Percentiles rank a stretch among this genome's conserved stretches.
Conservation (phyloP, 1,140 invertebrate species). For the Eurosta solidaginis region DNA sequence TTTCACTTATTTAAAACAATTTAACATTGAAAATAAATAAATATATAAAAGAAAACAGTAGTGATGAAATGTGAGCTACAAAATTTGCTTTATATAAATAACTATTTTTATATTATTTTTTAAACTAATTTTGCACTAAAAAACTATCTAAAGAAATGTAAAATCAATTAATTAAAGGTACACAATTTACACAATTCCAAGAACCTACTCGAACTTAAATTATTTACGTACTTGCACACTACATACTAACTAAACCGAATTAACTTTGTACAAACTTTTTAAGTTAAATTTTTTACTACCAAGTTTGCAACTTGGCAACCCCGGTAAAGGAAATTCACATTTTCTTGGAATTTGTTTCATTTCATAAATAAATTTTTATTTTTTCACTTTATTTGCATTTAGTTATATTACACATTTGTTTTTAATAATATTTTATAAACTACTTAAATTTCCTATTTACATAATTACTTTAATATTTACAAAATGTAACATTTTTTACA, state of each 20-base stretch:
- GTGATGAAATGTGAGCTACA: neutral
- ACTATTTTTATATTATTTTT: neutral
- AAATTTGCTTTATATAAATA: neutral
- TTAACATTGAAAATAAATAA: neutral
- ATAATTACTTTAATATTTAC: slow-evolving; percentile 34
- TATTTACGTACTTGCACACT: neutral
- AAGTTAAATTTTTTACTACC: neutral
- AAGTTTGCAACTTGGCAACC: neutral
- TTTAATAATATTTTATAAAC: slow-evolving; percentile 34
- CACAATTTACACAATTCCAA: slow-evolving; percentile 27
- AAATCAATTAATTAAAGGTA: slow-evolving; percentile 2
- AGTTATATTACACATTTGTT: slow-evolving; percentile 35
- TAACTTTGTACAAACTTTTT: slow-evolving; percentile 3
- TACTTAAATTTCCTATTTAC: slow-evolving; percentile 40
- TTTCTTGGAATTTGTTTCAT: slow-evolving; percentile 42
- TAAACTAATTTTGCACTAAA: neutral
- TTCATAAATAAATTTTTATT: slow-evolving; percentile 40
- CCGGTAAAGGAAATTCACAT: neutral
- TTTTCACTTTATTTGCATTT: slow-evolving; percentile 36
- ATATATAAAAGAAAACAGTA: neutral
- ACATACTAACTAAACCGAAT: neutral
- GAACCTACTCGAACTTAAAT: slow-evolving; percentile 20
- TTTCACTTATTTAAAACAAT: neutral
- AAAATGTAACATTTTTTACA: slow-evolving; percentile 30
- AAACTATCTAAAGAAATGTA: slow-evolving; percentile 3